phyloP scores from a whole-genome alignment of 1,140 invertebrate species.

The Glossosoma conforme region DNA sequence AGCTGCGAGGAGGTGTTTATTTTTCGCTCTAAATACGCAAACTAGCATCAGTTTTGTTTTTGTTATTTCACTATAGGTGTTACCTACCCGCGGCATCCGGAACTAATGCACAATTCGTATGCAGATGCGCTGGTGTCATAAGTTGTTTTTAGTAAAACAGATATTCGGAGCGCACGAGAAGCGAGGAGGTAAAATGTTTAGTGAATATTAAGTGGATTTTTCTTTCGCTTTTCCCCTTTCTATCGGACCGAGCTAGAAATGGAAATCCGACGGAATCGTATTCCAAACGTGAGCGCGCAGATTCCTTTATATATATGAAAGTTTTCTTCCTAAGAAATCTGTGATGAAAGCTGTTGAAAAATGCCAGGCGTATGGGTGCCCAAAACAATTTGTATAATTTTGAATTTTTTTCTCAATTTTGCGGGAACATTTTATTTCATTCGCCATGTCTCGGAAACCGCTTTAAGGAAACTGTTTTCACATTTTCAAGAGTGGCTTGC shows the following conservation, averaged over 20 bases:
- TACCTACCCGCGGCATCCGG: too few species aligned
- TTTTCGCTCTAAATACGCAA: constrained; percentile 10
- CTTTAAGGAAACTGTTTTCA: too few species aligned
- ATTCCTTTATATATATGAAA: constrained; percentile 5
- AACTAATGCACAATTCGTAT: constrained; percentile 30
- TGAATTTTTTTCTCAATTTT: too few species aligned
- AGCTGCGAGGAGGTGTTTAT: constrained; percentile 18
- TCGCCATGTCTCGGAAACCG: too few species aligned
- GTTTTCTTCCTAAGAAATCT: constrained; percentile 17
- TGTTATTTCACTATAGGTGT: too few species aligned
- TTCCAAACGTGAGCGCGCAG: constrained; percentile 8
- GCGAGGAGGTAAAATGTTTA: constrained; percentile 25
- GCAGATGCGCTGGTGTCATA: constrained; percentile 26
- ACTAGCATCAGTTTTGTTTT: too few species aligned
- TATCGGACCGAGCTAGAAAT: constrained; percentile 6
- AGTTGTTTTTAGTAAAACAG: constrained; percentile 31
- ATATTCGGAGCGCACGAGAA: constrained; percentile 18
- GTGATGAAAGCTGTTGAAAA: constrained; percentile 23
- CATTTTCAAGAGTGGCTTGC: too few species aligned
- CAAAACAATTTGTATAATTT: constrained; percentile 29
- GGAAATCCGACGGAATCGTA: constrained; percentile 21
- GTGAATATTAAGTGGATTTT: constrained; percentile 30
- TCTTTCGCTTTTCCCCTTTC: constrained; percentile 9
- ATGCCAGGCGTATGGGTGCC: constrained; percentile 5
- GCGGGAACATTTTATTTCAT: too few species aligned